These are phyloP conservation scores for Conus canariensis DNA, from an alignment of 2,888 invertebrate species.

Conservation along the genomic window DNA sequence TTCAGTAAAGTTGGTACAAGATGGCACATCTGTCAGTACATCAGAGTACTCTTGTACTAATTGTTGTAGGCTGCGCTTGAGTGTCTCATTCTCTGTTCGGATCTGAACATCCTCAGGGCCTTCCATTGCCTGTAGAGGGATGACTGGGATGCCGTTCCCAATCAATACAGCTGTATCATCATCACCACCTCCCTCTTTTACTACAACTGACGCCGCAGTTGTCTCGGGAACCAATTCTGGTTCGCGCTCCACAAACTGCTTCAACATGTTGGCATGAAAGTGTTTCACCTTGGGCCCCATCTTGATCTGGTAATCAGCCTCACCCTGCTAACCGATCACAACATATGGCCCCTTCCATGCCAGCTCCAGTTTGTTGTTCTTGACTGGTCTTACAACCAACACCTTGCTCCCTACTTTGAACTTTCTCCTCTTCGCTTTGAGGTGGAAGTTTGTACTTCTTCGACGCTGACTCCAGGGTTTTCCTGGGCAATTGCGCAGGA, in stretches of 20 bases:
- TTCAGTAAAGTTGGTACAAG: neutral
- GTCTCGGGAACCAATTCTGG: neutral
- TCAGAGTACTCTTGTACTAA: neutral
- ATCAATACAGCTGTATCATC: neutral
- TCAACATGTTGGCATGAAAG: neutral
- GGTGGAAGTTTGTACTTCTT: constrained; percentile 33
- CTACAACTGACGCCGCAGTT: neutral
- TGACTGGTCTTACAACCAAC: neutral
- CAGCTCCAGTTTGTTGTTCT: neutral
- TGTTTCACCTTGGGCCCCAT: neutral
- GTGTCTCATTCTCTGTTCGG: neutral
- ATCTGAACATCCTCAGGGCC: neutral
- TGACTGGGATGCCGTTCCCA: neutral
- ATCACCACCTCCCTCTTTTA: neutral
- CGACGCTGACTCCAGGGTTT: constrained; percentile 15
- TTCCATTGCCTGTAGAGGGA: neutral
- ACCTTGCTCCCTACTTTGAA: constrained; percentile 31
- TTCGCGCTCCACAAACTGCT: neutral
- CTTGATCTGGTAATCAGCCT: neutral
- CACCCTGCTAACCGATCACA: neutral
- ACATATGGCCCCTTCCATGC: neutral
- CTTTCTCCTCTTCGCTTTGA: constrained; percentile 25
- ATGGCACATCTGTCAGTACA: neutral
- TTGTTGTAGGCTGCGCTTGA: no score
- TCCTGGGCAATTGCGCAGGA: constrained; percentile 27